Conservation (phyloP, 2,797 vertebrate species). For the Ambastaia sidthimunki region DNA sequence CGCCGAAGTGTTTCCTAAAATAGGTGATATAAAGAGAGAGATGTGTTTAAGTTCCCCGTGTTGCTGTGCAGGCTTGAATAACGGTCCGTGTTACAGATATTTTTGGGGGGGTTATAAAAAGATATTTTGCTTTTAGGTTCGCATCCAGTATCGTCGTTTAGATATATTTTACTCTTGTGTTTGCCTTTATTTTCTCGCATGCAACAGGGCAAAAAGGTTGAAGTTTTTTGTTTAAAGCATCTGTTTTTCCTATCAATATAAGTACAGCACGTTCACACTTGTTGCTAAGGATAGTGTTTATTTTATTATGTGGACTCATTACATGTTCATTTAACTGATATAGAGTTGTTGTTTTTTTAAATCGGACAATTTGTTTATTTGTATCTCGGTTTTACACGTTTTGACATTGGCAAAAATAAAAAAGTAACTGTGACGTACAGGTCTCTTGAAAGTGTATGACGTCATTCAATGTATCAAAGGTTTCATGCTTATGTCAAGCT, state of each 20-base stretch:
- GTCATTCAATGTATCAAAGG: not conserved
- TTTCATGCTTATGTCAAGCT: not conserved
- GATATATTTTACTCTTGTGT: not conserved
- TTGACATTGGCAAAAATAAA: not conserved
- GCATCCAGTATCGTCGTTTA: not conserved
- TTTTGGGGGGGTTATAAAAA: slow-evolving; percentile 27
- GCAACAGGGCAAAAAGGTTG: not conserved
- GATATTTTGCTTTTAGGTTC: not conserved
- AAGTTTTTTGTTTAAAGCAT: not conserved
- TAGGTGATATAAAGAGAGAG: not conserved
- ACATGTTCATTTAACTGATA: not conserved
- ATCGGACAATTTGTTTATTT: not conserved
- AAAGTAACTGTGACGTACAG: not conserved
- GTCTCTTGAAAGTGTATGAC: not conserved
- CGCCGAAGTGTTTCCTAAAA: not conserved
- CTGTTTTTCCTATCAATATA: slow-evolving; percentile 28
- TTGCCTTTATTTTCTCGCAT: not conserved
- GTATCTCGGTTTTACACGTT: not conserved
- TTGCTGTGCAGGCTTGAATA: slow-evolving; percentile 1
- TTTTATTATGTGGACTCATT: not conserved
- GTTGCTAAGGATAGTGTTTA: not conserved
- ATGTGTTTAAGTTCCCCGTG: slow-evolving; percentile 12
- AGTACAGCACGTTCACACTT: slow-evolving; percentile 5
- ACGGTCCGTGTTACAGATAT: slow-evolving; percentile 13
- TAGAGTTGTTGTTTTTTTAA: not conserved